Conservation (phyloP, 92 coral and sea anemone species). For the Porites rus region DNA sequence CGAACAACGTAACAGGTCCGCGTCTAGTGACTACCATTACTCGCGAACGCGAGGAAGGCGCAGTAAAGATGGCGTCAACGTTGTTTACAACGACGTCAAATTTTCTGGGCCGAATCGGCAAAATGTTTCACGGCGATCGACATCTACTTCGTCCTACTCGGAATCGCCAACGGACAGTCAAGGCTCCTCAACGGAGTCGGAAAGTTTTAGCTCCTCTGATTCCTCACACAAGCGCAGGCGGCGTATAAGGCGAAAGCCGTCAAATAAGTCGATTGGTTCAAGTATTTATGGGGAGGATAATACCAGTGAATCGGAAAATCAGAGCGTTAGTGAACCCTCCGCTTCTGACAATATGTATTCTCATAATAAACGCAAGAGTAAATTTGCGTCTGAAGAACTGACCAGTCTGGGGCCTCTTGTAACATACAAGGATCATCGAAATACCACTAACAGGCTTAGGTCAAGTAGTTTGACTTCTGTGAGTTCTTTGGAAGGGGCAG, state of each 20-base stretch:
- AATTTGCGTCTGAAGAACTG: slow-evolving; percentile 26
- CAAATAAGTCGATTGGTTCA: slow-evolving; percentile 87
- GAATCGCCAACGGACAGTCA: slow-evolving; percentile 51
- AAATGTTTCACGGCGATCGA: slow-evolving; percentile 24
- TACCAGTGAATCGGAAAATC: slow-evolving; percentile 75
- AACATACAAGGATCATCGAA: slow-evolving; percentile 55
- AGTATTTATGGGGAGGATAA: slow-evolving; percentile 91
- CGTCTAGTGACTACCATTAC: slow-evolving; percentile 46
- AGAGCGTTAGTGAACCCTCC: slow-evolving; percentile 35
- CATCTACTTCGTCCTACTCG: slow-evolving; percentile 14
- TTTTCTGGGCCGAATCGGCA: slow-evolving; percentile 43
- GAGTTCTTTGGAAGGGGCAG: slow-evolving; percentile 89
- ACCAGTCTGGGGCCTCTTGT: slow-evolving; percentile 5
- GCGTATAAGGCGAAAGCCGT: slow-evolving; percentile 83
- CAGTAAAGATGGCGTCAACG: slow-evolving; percentile 49
- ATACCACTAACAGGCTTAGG: slow-evolving; percentile 69
- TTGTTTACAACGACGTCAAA: slow-evolving; percentile 46
- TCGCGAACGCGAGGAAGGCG: slow-evolving; percentile 54
- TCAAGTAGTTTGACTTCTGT: slow-evolving; percentile 99
- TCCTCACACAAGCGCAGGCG: slow-evolving; percentile 83
- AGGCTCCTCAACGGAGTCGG: slow-evolving; percentile 76
- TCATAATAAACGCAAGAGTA: slow-evolving; percentile 34
- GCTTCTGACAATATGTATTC: slow-evolving; percentile 44
- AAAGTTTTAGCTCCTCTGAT: slow-evolving; percentile 78
- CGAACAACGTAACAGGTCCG: slow-evolving; percentile 73